Evolutionary conservation across 2,888 invertebrate genomes (phyloP).

Genomic region (Andrena fulva): DNA sequence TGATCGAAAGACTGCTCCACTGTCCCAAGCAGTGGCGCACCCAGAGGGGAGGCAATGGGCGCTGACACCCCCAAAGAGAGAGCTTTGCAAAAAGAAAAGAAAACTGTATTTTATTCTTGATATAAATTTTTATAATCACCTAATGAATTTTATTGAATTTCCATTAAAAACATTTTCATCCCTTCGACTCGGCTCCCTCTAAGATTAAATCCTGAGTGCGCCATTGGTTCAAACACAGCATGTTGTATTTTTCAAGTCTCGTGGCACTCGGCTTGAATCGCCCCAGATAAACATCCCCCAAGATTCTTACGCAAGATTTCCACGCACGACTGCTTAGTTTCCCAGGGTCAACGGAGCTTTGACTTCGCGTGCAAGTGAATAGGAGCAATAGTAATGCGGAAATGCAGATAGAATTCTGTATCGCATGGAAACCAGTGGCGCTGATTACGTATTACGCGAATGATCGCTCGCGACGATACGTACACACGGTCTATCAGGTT

Average conservation of each 20-base stretch:
- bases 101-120: no score
- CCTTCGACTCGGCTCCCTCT: no score
- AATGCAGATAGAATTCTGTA: not conserved
- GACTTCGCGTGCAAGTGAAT: not conserved
- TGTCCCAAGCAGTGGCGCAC: not conserved
- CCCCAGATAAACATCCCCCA: not conserved
- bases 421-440: constrained; percentile 6
- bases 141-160: no score
- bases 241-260: no score
- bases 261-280: not conserved
- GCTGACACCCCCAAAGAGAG: no score
- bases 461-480: not conserved
- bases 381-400: not conserved
- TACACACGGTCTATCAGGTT: constrained; percentile 8
- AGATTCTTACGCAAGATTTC: not conserved
- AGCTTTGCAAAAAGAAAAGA: no score
- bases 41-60: no score
- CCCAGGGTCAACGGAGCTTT: not conserved
- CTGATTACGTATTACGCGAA: not conserved
- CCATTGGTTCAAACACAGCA: no score
- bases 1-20: not conserved
- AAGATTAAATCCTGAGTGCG: no score
- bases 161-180: no score
- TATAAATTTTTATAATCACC: no score
- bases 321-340: not conserved